Evolutionary conservation across 2,888 invertebrate species (phyloP).

Genomic region (Pollenia amentaria): DNA sequence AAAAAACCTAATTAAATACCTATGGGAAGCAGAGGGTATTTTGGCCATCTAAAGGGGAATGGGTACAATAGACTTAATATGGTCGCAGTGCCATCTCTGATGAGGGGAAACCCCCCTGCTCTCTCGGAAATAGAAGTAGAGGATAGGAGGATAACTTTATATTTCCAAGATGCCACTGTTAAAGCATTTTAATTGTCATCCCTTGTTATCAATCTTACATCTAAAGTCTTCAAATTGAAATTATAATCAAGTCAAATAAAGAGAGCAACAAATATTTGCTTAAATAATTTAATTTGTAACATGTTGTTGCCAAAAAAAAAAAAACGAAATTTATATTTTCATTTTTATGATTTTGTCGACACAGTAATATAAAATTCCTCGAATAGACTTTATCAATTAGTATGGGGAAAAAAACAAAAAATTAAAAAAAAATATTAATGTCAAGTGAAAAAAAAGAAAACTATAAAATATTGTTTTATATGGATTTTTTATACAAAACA

Average conservation of each 20-base stretch:
- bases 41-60: too few relatives aligned
- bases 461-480: constrained; percentile 43
- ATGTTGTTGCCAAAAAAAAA: constrained; percentile 27
- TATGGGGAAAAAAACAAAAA: not conserved
- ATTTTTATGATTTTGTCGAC: constrained; percentile 35
- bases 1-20: too few relatives aligned
- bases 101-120: too few relatives aligned
- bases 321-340: not conserved
- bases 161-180: not conserved
- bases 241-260: not conserved
- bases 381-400: constrained; percentile 34
- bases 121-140: too few relatives aligned
- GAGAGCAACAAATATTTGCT: constrained; percentile 12
- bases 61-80: too few relatives aligned
- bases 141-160: not conserved
- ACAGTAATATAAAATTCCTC: constrained; percentile 43
- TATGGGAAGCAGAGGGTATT: too few relatives aligned
- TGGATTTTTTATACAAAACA: not conserved
- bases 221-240: constrained; percentile 4
- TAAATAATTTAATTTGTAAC: constrained; percentile 33
- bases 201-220: constrained; percentile 13
- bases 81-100: too few relatives aligned
- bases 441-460: constrained; percentile 46
- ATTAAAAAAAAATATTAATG: constrained; percentile 26
- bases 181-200: constrained; percentile 11